Evolutionary conservation across 2,797 vertebrate species (phyloP), one percentile per base, ranked within the genome.

Genomic region (Melanotaenia trifasciata): DNA sequence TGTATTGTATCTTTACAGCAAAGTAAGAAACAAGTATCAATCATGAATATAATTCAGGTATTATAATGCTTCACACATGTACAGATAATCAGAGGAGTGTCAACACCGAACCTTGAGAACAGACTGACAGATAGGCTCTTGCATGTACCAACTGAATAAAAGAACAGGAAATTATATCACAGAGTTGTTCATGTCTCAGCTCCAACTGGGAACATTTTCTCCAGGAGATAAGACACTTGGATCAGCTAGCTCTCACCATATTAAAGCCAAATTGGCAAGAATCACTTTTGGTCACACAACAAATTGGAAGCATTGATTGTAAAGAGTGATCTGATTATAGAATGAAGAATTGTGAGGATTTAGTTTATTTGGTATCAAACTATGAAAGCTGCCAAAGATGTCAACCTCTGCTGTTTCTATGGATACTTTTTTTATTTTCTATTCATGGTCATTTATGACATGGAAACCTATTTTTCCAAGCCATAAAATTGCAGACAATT

Each of bases 11-110:
- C 40, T 26, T 47, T 63, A 66, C 13, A 28, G 38, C 58, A 67
- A 56, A 20, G 66, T 20, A 2, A n/a, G 43, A 72, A 71, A 74
- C 70, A 50, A 45, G 43, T 64, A 71, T 2, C 78, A 53, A 76
- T 85, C 70, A 70, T 51, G 35, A 65, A 59, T 60, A 69, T 85
- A 78, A 91, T 84, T 4, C 28, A 73, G 57, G 57, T 64, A 75
- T 86, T 83, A 60, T 58, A 56, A 84, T 80, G 81, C 83, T 64
- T 58, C 56, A 32, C 68, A 74, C 35, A 76, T 76, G 74, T 84
- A 87, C 80, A 80, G 64, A 43, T 84, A 82, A 70, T 72, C 67
- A 64, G 51, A 74, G 45, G 3, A 16, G 56, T 22, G 20, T 57
- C 24, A 20, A 60, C 30, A 67, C n/a, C 51, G 8, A 66, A 65